Base-by-base conservation (phyloP, 1,140 invertebrate species). In the Branchinecta lynchi region DNA sequence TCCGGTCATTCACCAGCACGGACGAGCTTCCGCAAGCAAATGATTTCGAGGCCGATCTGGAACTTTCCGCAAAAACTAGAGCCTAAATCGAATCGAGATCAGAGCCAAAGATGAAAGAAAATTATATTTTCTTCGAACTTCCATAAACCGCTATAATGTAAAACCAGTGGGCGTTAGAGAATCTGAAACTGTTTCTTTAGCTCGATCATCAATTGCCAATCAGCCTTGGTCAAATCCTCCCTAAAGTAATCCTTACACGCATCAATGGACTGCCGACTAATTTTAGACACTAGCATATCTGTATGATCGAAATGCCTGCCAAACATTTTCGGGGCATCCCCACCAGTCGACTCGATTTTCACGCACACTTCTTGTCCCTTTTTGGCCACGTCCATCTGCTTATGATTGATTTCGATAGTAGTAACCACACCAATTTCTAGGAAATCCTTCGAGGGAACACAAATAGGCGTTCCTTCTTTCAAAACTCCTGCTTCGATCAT, bases 241-340 rank as follows among this genome's bases (percentile, higher is more conserved):
- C 97, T 85, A 85, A 99, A 99, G 81, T 98, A 96, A 72, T 98
- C 89, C 80, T 99, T 99, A 80, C 96, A 97, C 5, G 93, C 94
- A 80, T 99, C 96, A 75, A 99, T 99, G 65, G 94, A 97, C 75
- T 96, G 89, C 68, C 97, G 85, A 43, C 88, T 92, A 77, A 99
- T 98, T 92, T 95, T 96, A 82, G 94, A 98, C 74, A 96, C 84
- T 45, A 99, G 83, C 75, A 94, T 82, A 79, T 99, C 97, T 43
- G 87, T 94, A 74, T 93, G 87, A 76, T 97, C 95, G 81, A 99
- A 99, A 81, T 99, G 97, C 71, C 97, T 82, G 0, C 96, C 97
- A 79, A 89, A 96, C 87, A 99, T 90, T 81, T 98, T 99, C 2
- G 97, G 96, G 44, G 95, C 87, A 79, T 99, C 94, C 0, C 96